These are phyloP conservation scores for Aromia moschata DNA, from an alignment of 2,888 invertebrate species.

Conservation along the genomic window DNA sequence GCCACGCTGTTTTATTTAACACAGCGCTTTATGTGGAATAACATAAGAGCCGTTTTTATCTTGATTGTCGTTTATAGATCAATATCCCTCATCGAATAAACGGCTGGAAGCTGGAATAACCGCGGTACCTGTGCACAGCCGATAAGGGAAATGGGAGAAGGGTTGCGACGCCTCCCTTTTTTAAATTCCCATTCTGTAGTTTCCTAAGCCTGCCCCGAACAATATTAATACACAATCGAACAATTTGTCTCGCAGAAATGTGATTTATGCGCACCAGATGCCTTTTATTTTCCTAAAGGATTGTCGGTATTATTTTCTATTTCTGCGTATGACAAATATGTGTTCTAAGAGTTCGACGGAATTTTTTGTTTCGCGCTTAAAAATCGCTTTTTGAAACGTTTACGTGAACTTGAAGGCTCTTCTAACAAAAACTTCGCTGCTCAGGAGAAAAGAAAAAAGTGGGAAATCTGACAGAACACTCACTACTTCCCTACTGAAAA, in stretches of 20 bases:
- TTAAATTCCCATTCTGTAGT: conserved; percentile 1
- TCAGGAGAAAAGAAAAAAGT: no score
- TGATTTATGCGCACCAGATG: conserved; percentile 9
- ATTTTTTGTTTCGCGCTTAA: background rate
- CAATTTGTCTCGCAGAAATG: conserved; percentile 11
- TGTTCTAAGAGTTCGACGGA: background rate
- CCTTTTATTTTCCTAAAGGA: conserved; percentile 7
- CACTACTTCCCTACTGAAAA: no score
- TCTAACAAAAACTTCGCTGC: no score
- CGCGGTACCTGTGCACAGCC: background rate
- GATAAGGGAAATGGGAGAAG: background rate
- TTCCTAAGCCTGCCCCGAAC: background rate
- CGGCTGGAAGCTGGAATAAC: conserved; percentile 4
- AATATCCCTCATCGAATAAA: conserved; percentile 6
- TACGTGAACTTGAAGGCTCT: no score
- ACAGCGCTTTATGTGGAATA: background rate
- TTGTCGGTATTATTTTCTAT: conserved; percentile 7
- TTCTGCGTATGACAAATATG: conserved; percentile 8
- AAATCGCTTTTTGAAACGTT: no score
- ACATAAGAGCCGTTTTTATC: background rate
- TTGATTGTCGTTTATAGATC: conserved; percentile 8
- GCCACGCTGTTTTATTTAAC: background rate
- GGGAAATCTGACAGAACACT: no score
- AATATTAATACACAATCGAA: conserved; percentile 8
- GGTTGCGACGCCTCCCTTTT: background rate